Conservation (phyloP, 2,888 invertebrate genomes). For the Autographa pulchrina region DNA sequence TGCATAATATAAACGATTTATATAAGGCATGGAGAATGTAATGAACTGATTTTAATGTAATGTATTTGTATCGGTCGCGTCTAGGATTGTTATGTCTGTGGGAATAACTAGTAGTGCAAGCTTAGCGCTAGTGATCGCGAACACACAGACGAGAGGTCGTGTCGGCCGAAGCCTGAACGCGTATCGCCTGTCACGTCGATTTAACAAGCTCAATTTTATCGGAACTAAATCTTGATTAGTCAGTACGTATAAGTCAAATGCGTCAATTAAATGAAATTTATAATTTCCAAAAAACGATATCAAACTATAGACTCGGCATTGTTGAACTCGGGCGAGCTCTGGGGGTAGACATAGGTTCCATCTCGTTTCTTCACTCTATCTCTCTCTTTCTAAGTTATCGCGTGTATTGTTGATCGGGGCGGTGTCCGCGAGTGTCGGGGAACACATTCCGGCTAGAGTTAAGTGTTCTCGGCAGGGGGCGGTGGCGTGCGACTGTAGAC, state of each 20-base stretch:
- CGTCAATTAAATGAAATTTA: slow-evolving; percentile 80
- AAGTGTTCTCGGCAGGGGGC: slow-evolving; percentile 26
- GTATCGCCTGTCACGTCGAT: slow-evolving; percentile 80
- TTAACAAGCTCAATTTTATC: slow-evolving; percentile 88
- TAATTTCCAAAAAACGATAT: slow-evolving; percentile 63
- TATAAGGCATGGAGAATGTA: slow-evolving; percentile 25
- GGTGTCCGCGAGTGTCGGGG: slow-evolving; percentile 51
- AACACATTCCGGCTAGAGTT: slow-evolving; percentile 40
- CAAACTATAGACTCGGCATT: slow-evolving; percentile 50
- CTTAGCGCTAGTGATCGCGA: slow-evolving; percentile 57
- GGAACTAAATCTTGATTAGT: slow-evolving; percentile 80
- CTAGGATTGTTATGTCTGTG: slow-evolving; percentile 18
- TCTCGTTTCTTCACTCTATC: slow-evolving; percentile 63
- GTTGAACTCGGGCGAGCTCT: slow-evolving; percentile 66
- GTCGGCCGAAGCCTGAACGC: slow-evolving; percentile 70
- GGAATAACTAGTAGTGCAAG: slow-evolving; percentile 21
- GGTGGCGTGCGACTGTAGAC: slow-evolving; percentile 16
- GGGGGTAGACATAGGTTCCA: slow-evolving; percentile 66
- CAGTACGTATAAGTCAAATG: slow-evolving; percentile 83
- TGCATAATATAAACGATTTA: slow-evolving; percentile 45
- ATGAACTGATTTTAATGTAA: slow-evolving; percentile 37
- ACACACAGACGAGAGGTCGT: slow-evolving; percentile 63
- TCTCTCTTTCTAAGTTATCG: slow-evolving; percentile 63
- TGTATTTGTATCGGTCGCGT: slow-evolving; percentile 20
- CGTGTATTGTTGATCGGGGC: slow-evolving; percentile 56